A percentile compares a stretch with the other conserved stretches of the same genome.
phyloP scores from a whole-genome alignment of 2,888 invertebrate genomes.

The Tenthredo scrophulariae region DNA sequence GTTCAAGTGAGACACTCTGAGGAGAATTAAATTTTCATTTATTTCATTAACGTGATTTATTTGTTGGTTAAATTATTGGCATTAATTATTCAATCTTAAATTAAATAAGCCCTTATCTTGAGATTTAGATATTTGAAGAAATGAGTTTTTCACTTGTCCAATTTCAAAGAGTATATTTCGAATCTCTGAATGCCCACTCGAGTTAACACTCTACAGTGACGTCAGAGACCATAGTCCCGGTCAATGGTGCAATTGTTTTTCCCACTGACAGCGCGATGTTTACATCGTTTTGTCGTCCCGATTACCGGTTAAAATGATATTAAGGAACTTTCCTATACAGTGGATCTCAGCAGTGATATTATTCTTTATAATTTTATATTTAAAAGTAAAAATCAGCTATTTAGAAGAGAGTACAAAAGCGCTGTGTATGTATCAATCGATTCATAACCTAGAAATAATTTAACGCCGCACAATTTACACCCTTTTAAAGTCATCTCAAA shows the following conservation, averaged over 20 bases:
- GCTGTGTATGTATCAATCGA: conserved; percentile 71
- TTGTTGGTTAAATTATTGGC: background rate
- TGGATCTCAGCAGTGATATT: conserved; percentile 73
- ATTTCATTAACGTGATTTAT: background rate
- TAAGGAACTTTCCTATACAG: conserved; percentile 71
- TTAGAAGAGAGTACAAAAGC: conserved; percentile 75
- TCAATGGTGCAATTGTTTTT: background rate
- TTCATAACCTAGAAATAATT: conserved; percentile 51
- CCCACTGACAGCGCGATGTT: conserved; percentile 26
- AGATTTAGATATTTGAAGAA: background rate
- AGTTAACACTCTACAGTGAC: background rate
- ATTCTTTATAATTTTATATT: conserved; percentile 73
- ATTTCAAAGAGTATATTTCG: background rate
- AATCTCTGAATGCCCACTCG: background rate
- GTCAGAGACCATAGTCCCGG: background rate
- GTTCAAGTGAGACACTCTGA: background rate
- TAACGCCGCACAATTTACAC: background rate
- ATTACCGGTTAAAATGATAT: conserved; percentile 67
- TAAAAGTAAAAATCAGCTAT: conserved; percentile 74
- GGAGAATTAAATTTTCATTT: background rate
- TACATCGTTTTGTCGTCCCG: background rate
- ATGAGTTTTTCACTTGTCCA: background rate
- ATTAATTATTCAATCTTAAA: background rate
- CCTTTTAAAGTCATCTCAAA: background rate
- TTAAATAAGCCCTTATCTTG: background rate